Percentiles rank a stretch among this genome's conserved stretches.
These are phyloP conservation scores for Spondyliosoma cantharus DNA, from an alignment of 2,797 vertebrate genomes.

Conservation along the genomic window DNA sequence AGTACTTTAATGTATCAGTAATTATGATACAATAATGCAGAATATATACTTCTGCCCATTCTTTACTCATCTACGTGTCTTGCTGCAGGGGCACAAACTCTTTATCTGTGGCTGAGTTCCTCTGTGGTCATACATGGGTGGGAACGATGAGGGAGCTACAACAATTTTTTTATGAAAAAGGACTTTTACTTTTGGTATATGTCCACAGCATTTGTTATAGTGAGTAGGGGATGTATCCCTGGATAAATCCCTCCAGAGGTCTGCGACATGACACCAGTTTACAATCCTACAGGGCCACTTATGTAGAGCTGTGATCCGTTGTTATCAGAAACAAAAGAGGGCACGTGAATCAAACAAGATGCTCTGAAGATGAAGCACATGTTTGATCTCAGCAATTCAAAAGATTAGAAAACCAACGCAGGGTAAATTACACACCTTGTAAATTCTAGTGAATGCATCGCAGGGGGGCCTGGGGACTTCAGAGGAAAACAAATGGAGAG, in stretches of 20 bases:
- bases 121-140: constrained; percentile 46
- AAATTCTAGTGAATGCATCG: constrained; percentile 77
- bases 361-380: constrained; percentile 53
- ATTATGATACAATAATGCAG: not conserved
- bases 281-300: constrained; percentile 33
- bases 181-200: not conserved
- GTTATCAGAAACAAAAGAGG: constrained; percentile 74
- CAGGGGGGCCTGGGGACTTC: constrained; percentile 79
- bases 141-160: constrained; percentile 50
- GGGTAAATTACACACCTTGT: constrained; percentile 79
- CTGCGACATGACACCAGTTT: constrained; percentile 37
- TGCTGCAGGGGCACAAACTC: constrained; percentile 16
- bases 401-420: constrained; percentile 79
- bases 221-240: not conserved
- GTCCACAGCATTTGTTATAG: not conserved
- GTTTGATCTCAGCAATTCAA: constrained; percentile 80
- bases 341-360: constrained; percentile 73
- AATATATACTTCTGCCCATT: constrained; percentile 1
- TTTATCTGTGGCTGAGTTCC: constrained; percentile 42
- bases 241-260: not conserved
- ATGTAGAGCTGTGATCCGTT: constrained; percentile 60
- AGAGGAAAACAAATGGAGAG: constrained; percentile 84
- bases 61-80: constrained; percentile 22
- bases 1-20: not conserved
- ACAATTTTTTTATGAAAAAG: not conserved